phyloP scores from a whole-genome alignment of 2,888 invertebrate species.

The Campoplex capitator region DNA sequence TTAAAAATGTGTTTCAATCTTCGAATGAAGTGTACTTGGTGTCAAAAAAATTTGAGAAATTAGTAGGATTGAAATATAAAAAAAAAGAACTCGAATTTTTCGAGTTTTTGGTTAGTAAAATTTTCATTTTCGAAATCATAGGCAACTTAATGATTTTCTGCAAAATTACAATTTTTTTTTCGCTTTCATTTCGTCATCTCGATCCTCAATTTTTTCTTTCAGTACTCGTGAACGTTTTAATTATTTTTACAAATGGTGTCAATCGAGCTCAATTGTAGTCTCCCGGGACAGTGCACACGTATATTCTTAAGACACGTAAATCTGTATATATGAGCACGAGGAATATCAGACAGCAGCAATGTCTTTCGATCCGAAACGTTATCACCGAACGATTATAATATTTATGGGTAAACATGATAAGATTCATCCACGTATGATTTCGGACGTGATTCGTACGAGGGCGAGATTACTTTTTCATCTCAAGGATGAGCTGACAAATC shows the following conservation, averaged over 20 bases:
- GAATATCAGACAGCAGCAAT: neutral
- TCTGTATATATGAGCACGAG: neutral
- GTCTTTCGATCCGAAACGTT: constrained; percentile 9
- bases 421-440: constrained; percentile 3
- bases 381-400: constrained; percentile 27
- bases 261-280: constrained; percentile 40
- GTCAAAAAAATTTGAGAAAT: too few relatives aligned
- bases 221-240: neutral
- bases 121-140: too few relatives aligned
- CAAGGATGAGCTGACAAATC: neutral
- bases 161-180: neutral
- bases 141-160: neutral
- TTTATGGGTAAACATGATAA: constrained; percentile 54
- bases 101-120: too few relatives aligned
- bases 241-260: constrained; percentile 20
- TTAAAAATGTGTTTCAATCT: too few relatives aligned
- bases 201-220: neutral
- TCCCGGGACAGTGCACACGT: neutral
- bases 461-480: constrained; percentile 10
- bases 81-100: too few relatives aligned
- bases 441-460: neutral
- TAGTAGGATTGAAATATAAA: too few relatives aligned
- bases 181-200: neutral
- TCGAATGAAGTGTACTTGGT: too few relatives aligned
- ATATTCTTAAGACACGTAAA: neutral